Conservation (phyloP, 2,888 invertebrate species). For the Agriopis marginaria region DNA sequence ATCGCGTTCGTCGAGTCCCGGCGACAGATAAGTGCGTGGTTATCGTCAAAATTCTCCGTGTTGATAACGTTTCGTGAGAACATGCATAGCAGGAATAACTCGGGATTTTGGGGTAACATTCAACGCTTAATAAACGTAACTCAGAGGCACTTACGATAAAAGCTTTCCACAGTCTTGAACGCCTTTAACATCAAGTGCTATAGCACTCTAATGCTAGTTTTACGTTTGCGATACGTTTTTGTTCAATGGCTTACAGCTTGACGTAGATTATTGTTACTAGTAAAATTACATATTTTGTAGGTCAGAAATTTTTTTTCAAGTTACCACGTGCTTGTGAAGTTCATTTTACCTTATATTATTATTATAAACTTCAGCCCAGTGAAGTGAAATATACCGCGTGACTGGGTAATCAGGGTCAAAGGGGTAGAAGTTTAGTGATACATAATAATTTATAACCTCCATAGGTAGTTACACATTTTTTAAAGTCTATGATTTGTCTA, state of each 20-base stretch:
- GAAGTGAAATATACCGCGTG: constrained; percentile 48
- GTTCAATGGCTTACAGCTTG: not conserved
- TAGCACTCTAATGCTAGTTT: constrained; percentile 43
- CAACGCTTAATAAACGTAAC: constrained; percentile 57
- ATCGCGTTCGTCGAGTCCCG: constrained; percentile 54
- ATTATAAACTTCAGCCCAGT: constrained; percentile 36
- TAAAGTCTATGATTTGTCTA: no score
- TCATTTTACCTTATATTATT: constrained; percentile 9
- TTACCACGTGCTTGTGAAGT: not conserved
- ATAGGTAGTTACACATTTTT: not conserved
- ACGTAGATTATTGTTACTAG: not conserved
- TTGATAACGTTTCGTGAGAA: constrained; percentile 77
- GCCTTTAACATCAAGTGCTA: constrained; percentile 48
- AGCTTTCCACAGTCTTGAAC: constrained; percentile 51
- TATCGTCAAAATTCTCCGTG: constrained; percentile 72
- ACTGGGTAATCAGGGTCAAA: constrained; percentile 47
- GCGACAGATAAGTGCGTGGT: constrained; percentile 73
- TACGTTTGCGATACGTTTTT: not conserved
- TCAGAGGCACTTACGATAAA: constrained; percentile 57
- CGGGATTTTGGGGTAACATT: constrained; percentile 58
- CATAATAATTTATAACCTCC: constrained; percentile 34
- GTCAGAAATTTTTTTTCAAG: not conserved
- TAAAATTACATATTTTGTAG: no score
- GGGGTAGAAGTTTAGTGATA: constrained; percentile 43
- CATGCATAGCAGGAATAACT: constrained; percentile 64